Evolutionary conservation across 2,797 vertebrate genomes (phyloP), one percentile per base, ranked within the genome.

Genomic region (Mustela erminea): DNA sequence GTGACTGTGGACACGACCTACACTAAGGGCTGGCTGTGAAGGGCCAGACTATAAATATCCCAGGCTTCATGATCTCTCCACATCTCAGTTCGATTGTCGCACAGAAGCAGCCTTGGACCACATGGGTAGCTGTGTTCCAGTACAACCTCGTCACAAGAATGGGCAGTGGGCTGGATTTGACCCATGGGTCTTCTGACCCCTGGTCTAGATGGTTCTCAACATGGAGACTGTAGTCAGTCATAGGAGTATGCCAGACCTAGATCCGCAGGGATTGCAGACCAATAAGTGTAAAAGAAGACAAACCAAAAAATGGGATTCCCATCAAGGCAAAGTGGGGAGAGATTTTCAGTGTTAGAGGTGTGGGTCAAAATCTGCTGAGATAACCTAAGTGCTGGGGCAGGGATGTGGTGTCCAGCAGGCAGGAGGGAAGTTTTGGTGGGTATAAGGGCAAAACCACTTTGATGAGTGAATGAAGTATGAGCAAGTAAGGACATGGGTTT

Each of bases 261-360:
- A 56, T n/a, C 46, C 35, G 11, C 0, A 1, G 21, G 52, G 38
- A 32, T 17, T 20, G 10, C 1, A 0, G 29, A 70, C 23, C 46
- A 62, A 29, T 5, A 38, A 14, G 1, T n/a, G 29, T 46, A 25
- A 46, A n/a, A 43, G 27, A 41, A 68, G 41, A 82, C 46, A 32
- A 35, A 41, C 25, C 27, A 41, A 17, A 56, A 43, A 20, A n/a
- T 38, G 74, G 49, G 49, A 7, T 32, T 2, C 12, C n/a, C 5
- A 4, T 27, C 21, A 1, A 93, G 70, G 54, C 49, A 32, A 23
- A 62, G n/a, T 25, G 8, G 35, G 29, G 58, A 72, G 85, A 72
- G 7, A 41, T 68, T 62, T 56, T 46, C 21, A 60, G 85, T 27
- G 46, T 64, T 29, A 18, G 70, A 17, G 20, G 5, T 0, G 21